phyloP scores from a whole-genome alignment of 2,113 vertebrate genomes.

The Herpetotheres cachinnans region DNA sequence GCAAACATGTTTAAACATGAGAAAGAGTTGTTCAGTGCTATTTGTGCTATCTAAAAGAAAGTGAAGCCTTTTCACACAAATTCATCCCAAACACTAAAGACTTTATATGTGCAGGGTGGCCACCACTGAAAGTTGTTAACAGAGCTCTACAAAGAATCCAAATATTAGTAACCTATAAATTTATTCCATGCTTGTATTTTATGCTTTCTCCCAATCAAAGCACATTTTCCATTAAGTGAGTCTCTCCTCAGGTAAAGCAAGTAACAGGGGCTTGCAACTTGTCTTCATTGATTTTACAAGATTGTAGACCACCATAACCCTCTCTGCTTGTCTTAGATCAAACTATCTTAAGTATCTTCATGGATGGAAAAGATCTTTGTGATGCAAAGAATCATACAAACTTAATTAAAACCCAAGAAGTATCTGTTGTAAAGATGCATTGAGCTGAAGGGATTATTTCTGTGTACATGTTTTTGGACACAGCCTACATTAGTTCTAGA shows the following conservation, averaged over 20 bases:
- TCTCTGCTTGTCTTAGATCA: background rate
- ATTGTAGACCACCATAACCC: background rate
- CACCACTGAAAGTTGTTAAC: background rate
- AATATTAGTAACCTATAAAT: background rate
- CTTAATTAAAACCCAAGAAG: background rate
- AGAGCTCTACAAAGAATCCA: background rate
- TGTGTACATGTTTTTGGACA: background rate
- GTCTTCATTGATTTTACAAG: background rate
- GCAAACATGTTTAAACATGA: background rate
- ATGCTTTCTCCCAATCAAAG: background rate
- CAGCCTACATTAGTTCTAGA: background rate
- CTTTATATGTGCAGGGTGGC: accelerated
- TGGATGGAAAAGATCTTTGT: background rate
- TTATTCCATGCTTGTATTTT: background rate
- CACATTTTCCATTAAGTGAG: background rate
- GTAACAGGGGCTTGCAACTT: background rate
- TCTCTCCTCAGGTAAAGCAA: background rate
- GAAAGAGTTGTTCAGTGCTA: background rate
- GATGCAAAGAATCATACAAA: background rate
- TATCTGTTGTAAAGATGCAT: background rate
- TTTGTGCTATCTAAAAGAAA: background rate
- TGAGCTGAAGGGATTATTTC: background rate
- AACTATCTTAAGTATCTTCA: background rate
- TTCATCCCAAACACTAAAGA: background rate
- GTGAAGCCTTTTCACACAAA: background rate